A percentile compares a stretch with the other conserved stretches of the same genome.
phyloP scores from a whole-genome alignment of 2,113 vertebrate species.

The Hippolais icterina region DNA sequence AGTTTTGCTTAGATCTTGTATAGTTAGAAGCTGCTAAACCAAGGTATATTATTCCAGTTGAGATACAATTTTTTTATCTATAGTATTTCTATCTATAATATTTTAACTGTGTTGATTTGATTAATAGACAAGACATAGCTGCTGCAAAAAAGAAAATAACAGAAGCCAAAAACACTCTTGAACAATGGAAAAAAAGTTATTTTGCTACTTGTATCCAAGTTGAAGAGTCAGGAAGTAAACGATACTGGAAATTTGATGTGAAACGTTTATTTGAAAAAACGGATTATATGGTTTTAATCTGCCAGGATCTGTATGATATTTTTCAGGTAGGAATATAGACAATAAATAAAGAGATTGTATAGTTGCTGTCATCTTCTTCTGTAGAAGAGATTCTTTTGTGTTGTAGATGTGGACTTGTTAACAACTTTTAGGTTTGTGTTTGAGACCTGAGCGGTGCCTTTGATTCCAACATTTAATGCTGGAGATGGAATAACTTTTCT shows the following conservation, averaged over 20 bases:
- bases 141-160: conserved; percentile 76
- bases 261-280: conserved; percentile 89
- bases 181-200: conserved; percentile 87
- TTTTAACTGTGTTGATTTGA: not conserved
- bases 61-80: not conserved
- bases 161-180: conserved; percentile 81
- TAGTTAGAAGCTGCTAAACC: not conserved
- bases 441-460: not conserved
- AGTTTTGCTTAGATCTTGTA: not conserved
- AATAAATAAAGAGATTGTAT: not conserved
- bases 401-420: not conserved
- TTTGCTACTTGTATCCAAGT: conserved; percentile 85
- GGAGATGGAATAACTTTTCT: not conserved
- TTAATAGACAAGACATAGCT: conserved; percentile 76
- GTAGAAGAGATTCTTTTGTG: not conserved
- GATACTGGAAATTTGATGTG: conserved; percentile 93
- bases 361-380: not conserved
- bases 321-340: conserved; percentile 78
- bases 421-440: not conserved
- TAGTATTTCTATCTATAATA: not conserved
- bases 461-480: not conserved
- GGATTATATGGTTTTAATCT: conserved; percentile 87
- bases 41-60: not conserved
- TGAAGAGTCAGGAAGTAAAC: conserved; percentile 78
- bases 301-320: conserved; percentile 83